phyloP scores from a whole-genome alignment of 2,113 vertebrate genomes.

The Plecturocebus donacophilus region DNA sequence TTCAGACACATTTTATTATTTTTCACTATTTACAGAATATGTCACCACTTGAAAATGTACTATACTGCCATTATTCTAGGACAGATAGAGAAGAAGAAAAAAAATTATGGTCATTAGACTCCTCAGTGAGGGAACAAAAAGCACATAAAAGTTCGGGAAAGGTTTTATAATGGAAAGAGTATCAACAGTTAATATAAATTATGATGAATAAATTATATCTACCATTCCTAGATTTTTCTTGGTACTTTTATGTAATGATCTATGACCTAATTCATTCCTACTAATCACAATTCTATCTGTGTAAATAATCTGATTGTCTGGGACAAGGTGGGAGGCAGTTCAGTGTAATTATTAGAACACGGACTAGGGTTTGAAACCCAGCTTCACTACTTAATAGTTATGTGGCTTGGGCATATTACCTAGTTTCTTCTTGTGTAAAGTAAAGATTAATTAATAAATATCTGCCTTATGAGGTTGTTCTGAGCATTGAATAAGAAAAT shows the following conservation, averaged over 20 bases:
- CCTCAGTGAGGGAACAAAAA: not conserved
- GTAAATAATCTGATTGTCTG: not conserved
- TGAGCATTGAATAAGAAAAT: not conserved
- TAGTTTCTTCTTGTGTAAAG: not conserved
- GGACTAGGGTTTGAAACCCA: not conserved
- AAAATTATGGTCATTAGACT: not conserved
- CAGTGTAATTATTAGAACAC: not conserved
- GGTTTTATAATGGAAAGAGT: not conserved
- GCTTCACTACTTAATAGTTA: not conserved
- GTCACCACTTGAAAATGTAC: conserved; percentile 51
- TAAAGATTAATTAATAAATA: not conserved
- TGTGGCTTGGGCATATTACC: not conserved
- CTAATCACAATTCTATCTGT: not conserved
- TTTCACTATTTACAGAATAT: conserved; percentile 40
- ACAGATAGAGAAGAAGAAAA: not conserved
- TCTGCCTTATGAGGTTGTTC: not conserved
- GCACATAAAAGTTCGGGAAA: not conserved
- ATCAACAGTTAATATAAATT: not conserved
- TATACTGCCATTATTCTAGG: conserved; percentile 39
- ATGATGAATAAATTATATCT: not conserved
- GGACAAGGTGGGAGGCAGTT: not conserved
- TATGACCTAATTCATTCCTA: not conserved
- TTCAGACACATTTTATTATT: conserved; percentile 49
- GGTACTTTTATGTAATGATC: not conserved
- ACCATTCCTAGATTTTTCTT: not conserved